Base-by-base conservation (phyloP, 2,888 invertebrate species). In the Drosophila pseudotalamancana region DNA sequence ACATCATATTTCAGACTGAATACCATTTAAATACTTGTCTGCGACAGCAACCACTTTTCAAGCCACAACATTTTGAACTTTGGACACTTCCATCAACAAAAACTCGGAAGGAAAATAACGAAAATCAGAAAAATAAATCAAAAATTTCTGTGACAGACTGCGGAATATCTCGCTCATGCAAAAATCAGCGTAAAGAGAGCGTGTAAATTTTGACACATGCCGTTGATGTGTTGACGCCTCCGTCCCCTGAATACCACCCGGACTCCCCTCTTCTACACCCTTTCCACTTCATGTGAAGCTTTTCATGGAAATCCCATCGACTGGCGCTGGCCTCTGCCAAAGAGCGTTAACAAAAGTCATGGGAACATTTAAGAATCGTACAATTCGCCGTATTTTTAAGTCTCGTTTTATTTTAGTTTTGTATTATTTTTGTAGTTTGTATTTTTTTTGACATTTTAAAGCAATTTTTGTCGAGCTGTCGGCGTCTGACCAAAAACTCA, bases 131-230 rank as follows among this genome's bases (percentile, higher is more conserved):
- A 51, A 72, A 59, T 67, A 74, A 74, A 67, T 74, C 63, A 63
- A 63, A 74, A 56, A 46, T 39, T 25, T 61, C 50, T 39, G 29
- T 55, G 67, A 77, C 53, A 67, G 67, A 23, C 63, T 62, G 66
- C 42, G 59, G 48, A 57, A 72, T 67, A 39, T 39, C 54, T 37
- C 59, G 40, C 35, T 62, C 74, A 82, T 77, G 79, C 77, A 68
- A 59, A 75, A 69, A 43, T 29, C 67, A 54, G 14, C 57, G 66
- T 60, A 85, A 81, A 77, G 81, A 65, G 85, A 85, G 82, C 85
- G 77, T 77, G 85, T 64, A 85, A 74, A 77, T 69, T 79, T 67
- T 85, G 81, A 82, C 85, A 82, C 85, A 79, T 82, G 79, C 85
- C 67, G 69, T 69, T 72, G 68, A 77, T 71, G 71, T 56, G 61